Conservation (phyloP, 2,113 vertebrate species). For the Colinus virginianus region DNA sequence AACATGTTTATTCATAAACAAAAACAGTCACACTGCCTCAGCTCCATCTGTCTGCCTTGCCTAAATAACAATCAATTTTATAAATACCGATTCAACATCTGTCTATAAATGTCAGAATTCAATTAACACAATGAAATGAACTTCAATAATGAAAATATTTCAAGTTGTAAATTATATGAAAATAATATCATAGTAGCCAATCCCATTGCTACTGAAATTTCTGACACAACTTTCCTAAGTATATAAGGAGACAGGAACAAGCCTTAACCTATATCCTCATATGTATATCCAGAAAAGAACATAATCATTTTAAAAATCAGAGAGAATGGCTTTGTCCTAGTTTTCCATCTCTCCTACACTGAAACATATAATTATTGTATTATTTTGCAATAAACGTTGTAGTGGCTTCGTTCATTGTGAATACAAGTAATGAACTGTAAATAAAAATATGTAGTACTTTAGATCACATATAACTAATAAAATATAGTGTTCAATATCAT, state of each 20-base stretch:
- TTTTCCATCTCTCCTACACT: neutral
- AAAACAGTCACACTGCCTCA: neutral
- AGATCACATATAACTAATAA: neutral
- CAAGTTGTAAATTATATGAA: neutral
- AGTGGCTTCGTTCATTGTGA: neutral
- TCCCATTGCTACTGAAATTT: neutral
- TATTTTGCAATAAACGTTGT: neutral
- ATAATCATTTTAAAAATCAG: neutral
- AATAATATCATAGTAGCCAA: neutral
- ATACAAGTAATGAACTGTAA: neutral
- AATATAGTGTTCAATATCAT: neutral
- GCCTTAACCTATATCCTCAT: neutral
- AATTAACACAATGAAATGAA: slow-evolving; percentile 21
- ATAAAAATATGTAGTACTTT: neutral
- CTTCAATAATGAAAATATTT: slow-evolving; percentile 31
- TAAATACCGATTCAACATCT: slow-evolving; percentile 39
- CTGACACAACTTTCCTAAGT: neutral
- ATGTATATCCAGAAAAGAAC: neutral
- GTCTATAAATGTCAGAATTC: slow-evolving; percentile 24
- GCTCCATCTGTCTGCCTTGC: slow-evolving; percentile 19
- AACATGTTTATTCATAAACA: slow-evolving; percentile 38
- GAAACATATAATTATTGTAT: neutral
- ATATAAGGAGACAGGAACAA: neutral
- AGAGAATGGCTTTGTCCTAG: neutral
- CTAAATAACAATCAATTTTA: slow-evolving; percentile 27